Conservation (phyloP, 1,140 invertebrate species). For the Druon quercuslanigerum region DNA sequence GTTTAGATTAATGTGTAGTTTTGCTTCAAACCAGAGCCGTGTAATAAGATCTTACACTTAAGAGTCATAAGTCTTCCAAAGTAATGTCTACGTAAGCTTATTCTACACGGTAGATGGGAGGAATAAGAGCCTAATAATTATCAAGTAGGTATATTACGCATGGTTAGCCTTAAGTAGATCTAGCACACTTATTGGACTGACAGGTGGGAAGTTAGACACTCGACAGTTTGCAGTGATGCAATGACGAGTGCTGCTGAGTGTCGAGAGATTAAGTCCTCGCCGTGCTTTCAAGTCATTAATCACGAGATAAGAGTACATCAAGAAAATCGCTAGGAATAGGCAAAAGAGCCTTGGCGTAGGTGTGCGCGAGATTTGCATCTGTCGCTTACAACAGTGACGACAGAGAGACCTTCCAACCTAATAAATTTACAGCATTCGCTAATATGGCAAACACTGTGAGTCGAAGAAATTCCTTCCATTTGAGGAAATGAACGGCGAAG, state of each 20-base stretch:
- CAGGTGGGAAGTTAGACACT: constrained; percentile 32
- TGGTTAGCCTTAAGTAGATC: constrained; percentile 28
- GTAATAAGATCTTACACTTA: constrained; percentile 27
- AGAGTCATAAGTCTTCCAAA: constrained; percentile 24
- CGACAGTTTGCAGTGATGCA: constrained; percentile 34
- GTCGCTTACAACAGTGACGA: constrained; percentile 43
- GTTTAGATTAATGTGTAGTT: constrained; percentile 26
- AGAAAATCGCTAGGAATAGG: constrained; percentile 62
- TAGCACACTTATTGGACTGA: constrained; percentile 18
- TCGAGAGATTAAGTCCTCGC: constrained; percentile 67
- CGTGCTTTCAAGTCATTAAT: constrained; percentile 61
- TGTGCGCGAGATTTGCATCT: constrained; percentile 48
- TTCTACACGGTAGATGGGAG: constrained; percentile 9
- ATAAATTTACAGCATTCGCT: constrained; percentile 56
- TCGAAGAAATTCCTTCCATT: constrained; percentile 47
- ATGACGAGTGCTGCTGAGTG: constrained; percentile 48
- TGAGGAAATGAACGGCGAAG: constrained; percentile 46
- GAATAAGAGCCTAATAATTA: constrained; percentile 40
- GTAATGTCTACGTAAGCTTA: constrained; percentile 16
- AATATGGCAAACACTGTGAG: constrained; percentile 33
- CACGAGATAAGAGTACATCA: constrained; percentile 61
- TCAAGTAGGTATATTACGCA: constrained; percentile 34
- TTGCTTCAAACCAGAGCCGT: neutral
- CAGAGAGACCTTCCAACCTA: constrained; percentile 52
- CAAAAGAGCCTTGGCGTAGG: constrained; percentile 43